Evolutionary conservation across 2,113 vertebrate genomes (phyloP), one percentile per base, ranked within the genome.

Genomic region (Oriolus oriolus): DNA sequence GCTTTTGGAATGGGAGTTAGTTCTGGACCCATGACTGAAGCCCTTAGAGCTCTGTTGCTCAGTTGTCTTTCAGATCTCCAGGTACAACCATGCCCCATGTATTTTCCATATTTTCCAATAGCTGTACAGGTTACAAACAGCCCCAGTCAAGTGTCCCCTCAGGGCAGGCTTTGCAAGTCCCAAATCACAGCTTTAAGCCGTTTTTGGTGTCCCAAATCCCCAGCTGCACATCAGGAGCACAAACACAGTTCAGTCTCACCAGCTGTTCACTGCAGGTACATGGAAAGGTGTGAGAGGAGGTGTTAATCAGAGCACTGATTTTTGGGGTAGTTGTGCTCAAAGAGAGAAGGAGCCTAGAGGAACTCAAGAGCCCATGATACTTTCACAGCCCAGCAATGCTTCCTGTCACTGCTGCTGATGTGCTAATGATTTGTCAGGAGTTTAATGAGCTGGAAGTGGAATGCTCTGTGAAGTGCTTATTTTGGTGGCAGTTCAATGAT

Each of bases 351-450:
- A 82, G 76, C 66, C 7, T 66, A 33, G 23, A 64, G 73, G 63
- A 54, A 37, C 63, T 79, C 4, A 66, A 80, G 74, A 22, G 13
- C 64, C 31, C 12, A 24, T 0, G 10, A 41, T 82, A 22, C 81
- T 88, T 91, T 91, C 81, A 54, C 82, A 94, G 87, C 83, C 3
- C 31, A 91, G 84, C n/a, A 79, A 57, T 0, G 1, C 53, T 79
- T 76, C 91, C 69, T 56, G 44, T n/a, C 26, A 41, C 64, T 84
- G 42, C 64, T 63, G 56, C 56, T 50, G 49, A 84, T 0, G 37
- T 96, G 96, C 88, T 96, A 95, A 95, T 96, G 91, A 89, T 84
- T 74, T 90, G 56, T 84, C 82, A 94, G 57, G 81, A 49, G 35
- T 59, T 89, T 91, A 84, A 94, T 66, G 94, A 92, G 81, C 5